Conservation (phyloP, 2,113 vertebrate genomes). For the Larimichthys crocea region DNA sequence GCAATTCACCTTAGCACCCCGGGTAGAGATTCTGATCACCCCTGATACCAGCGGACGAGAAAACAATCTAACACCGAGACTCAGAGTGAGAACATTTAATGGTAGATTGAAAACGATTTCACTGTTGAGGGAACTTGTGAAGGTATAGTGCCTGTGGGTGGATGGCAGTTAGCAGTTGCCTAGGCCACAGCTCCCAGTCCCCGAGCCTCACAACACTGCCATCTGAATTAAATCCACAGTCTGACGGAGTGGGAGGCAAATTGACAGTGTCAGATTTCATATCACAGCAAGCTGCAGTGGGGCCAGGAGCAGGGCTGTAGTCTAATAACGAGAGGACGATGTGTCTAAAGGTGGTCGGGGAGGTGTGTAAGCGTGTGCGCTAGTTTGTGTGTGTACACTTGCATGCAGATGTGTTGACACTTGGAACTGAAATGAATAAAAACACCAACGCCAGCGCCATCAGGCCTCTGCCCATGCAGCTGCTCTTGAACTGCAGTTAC, state of each 20-base stretch:
- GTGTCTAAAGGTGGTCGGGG: background rate
- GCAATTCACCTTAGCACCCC: background rate
- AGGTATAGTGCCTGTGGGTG: conserved; percentile 8
- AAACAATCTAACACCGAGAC: conserved; percentile 26
- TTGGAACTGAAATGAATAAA: conserved; percentile 5
- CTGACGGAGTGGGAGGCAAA: conserved; percentile 76
- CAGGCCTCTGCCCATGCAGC: conserved; percentile 18
- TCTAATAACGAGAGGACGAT: conserved; percentile 47
- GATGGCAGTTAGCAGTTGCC: conserved; percentile 30
- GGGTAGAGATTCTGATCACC: background rate
- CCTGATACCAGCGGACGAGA: background rate
- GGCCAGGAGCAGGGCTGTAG: conserved; percentile 43
- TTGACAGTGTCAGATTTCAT: conserved; percentile 77
- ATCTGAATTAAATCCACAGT: conserved; percentile 61
- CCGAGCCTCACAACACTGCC: conserved; percentile 24
- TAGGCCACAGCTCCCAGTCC: conserved; percentile 37
- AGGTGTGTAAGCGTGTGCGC: conserved; percentile 2
- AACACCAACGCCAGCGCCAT: conserved; percentile 22
- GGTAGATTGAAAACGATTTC: conserved; percentile 59
- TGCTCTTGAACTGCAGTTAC: conserved; percentile 37
- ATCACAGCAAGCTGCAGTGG: conserved; percentile 50
- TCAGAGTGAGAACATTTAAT: conserved; percentile 44
- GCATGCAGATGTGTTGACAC: conserved; percentile 18
- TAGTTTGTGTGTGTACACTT: background rate
- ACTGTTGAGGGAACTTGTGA: conserved; percentile 43